Base-by-base conservation (phyloP, 2,888 invertebrate species). In the Dorcus parallelipipedus region DNA sequence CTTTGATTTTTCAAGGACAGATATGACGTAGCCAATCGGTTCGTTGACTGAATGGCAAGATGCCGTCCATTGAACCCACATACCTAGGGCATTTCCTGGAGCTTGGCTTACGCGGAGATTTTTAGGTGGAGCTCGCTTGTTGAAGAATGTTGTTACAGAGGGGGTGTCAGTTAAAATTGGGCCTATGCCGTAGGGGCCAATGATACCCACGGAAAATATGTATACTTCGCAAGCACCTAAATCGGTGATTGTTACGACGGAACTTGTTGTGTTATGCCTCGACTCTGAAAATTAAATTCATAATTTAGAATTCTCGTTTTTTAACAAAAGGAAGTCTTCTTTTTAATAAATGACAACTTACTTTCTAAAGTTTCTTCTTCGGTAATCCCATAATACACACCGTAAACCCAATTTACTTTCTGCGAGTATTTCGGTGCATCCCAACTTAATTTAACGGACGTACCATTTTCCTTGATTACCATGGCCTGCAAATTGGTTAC, bases 211-310 rank as follows among this genome's bases (percentile, higher is more conserved):
- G 3, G 85, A 83, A 73, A 93, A 87, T 54, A 87, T 75, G 73
- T 93, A 93, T 1, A 81, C 82, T 71, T 90, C 88, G 67, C 93
- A 94, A 1, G 90, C 84, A 63, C 87, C 83, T 64, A 93, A 74
- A 45, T 85, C 80, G 3, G 81, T 79, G 8, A 93, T 78, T 0
- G 82, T 78, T 2, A 83, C 78, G 8, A 82, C 82, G 1, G 84
- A 79, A 53, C 84, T 80, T 7, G 77, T 76, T 0, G 87, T 87
- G 1, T 75, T 70, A 1, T 78, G 51, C 61, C 79, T 79, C 8
- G 81, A 76, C 59, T 78, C 83, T 84, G 61, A 33, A 73, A 72
- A 60, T 60, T 60, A 73, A 72, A 60, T 60, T 60, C 55, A 52
- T 63, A 59, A 51, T 56, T 6, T 14, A 39, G 20, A 14, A 14